Conservation (phyloP, 2,888 invertebrate species). For the Idaea dimidiata region DNA sequence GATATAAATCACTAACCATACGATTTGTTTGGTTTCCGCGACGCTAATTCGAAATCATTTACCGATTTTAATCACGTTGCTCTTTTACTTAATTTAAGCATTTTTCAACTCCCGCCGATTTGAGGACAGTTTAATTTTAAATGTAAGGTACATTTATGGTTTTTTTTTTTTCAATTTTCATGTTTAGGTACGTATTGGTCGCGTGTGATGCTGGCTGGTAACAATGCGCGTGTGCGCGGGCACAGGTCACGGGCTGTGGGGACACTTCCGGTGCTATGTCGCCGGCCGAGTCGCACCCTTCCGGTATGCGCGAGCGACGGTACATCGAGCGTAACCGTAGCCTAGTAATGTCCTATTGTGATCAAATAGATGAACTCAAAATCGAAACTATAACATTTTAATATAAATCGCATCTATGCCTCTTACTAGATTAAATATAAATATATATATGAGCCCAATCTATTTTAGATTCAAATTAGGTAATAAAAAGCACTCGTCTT, state of each 20-base stretch:
- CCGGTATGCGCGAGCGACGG: constrained; percentile 66
- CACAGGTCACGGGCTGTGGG: constrained; percentile 67
- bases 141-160: neutral
- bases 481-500: too few species aligned
- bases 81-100: too few species aligned
- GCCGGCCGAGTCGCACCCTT: constrained; percentile 73
- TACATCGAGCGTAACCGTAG: constrained; percentile 62
- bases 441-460: neutral
- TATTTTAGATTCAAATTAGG: neutral
- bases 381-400: constrained; percentile 24
- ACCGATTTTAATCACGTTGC: neutral
- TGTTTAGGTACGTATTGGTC: constrained; percentile 19
- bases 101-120: neutral
- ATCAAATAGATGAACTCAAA: constrained; percentile 63
- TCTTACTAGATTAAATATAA: neutral
- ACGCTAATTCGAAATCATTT: neutral
- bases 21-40: neutral
- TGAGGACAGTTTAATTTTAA: neutral
- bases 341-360: constrained; percentile 62
- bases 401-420: constrained; percentile 2
- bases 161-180: neutral
- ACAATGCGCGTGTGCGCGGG: constrained; percentile 59
- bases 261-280: constrained; percentile 62
- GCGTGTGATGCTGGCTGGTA: constrained; percentile 59
- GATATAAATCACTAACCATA: neutral